These are phyloP conservation scores for Brachyopa scutellaris DNA, from an alignment of 2,888 invertebrate species.

Conservation along the genomic window DNA sequence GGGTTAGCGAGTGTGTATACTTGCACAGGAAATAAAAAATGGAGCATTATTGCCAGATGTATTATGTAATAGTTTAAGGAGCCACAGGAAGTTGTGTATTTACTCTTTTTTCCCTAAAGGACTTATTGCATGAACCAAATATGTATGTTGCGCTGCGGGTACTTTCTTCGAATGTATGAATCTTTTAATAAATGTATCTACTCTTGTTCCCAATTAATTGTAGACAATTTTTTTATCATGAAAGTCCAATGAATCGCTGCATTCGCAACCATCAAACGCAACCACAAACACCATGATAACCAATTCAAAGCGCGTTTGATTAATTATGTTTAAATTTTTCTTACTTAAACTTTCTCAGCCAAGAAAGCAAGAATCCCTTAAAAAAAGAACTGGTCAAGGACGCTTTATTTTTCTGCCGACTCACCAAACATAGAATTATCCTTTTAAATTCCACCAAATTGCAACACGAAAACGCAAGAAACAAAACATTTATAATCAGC, in stretches of 20 bases:
- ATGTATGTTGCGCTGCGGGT: too few relatives aligned
- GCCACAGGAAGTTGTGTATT: constrained; percentile 42
- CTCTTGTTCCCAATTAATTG: too few relatives aligned
- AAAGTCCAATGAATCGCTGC: too few relatives aligned
- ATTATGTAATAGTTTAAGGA: constrained; percentile 26
- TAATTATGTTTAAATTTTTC: constrained; percentile 17
- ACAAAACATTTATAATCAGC: constrained; percentile 62
- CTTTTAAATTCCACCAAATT: constrained; percentile 57
- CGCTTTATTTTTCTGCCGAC: constrained; percentile 21
- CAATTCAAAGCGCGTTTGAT: constrained; percentile 5
- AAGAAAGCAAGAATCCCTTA: too few relatives aligned
- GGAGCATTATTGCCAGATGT: constrained; percentile 53
- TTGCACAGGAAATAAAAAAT: constrained; percentile 46
- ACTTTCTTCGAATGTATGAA: too few relatives aligned
- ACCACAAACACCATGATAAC: background rate
- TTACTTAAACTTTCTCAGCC: background rate
- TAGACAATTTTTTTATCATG: too few relatives aligned
- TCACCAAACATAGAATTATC: constrained; percentile 61
- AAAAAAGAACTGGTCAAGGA: constrained; percentile 57
- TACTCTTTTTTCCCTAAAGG: too few relatives aligned
- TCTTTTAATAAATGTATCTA: too few relatives aligned
- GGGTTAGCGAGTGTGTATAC: background rate
- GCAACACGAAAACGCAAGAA: constrained; percentile 21
- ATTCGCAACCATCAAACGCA: background rate
- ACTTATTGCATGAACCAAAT: too few relatives aligned